Conservation (phyloP, 2,113 vertebrate genomes). For the Amphilophus citrinellus region DNA sequence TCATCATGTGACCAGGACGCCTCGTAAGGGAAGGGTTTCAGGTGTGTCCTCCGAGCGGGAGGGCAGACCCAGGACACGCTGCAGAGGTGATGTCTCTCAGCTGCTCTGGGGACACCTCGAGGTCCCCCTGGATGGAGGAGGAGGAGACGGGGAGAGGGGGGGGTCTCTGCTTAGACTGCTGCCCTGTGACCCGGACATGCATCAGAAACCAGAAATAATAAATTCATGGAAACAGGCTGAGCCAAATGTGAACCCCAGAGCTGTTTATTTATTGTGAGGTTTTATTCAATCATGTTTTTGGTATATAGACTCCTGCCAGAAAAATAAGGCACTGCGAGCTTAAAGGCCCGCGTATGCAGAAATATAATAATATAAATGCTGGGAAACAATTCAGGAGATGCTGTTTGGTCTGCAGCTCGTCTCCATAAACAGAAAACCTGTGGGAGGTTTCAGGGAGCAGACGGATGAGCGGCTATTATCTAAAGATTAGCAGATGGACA, state of each 20-base stretch:
- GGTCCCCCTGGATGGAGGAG: no score
- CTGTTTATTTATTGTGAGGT: no score
- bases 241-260: not conserved
- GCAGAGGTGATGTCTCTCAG: no score
- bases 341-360: not conserved
- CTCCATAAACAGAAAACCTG: constrained; percentile 5
- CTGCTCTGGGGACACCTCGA: no score
- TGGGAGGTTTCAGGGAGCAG: not conserved
- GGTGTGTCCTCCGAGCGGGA: no score
- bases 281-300: not conserved
- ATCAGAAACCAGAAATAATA: not conserved
- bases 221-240: not conserved
- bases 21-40: not conserved
- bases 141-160: no score
- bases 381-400: not conserved
- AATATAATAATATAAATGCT: not conserved
- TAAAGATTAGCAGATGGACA: constrained; percentile 1
- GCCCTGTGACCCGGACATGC: not conserved
- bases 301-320: not conserved
- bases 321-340: no score
- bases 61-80: no score
- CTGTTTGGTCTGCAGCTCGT: not conserved
- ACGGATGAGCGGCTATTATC: constrained; percentile 4
- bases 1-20: not conserved
- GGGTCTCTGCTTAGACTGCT: not conserved